Percentiles rank a stretch among this genome's conserved stretches.
Evolutionary conservation across 2,113 vertebrate genomes (phyloP).

Genomic region (Hyperopisus bebe): DNA sequence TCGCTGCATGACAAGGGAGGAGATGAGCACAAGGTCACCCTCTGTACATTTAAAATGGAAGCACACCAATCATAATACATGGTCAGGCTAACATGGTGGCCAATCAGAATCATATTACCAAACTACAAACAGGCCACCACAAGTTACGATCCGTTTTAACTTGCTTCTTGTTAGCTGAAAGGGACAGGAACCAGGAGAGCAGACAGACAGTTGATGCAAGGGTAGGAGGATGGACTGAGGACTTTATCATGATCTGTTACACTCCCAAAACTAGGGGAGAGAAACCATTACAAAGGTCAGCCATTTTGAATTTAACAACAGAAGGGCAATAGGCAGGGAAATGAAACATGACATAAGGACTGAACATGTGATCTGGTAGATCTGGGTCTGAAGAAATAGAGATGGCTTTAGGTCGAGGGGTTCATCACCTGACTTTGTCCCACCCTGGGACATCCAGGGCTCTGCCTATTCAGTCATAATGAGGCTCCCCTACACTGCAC

Average conservation of each 20-base stretch:
- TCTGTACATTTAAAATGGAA: neutral
- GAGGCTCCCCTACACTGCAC: constrained; percentile 22
- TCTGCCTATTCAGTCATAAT: neutral
- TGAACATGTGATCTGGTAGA: neutral
- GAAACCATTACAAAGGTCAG: neutral
- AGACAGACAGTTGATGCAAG: neutral
- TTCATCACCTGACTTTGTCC: neutral
- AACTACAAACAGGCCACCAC: neutral
- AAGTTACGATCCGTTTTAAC: neutral
- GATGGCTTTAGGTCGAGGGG: neutral
- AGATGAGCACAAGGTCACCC: neutral
- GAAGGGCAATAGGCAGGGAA: neutral
- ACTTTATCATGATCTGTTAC: neutral
- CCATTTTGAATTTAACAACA: neutral
- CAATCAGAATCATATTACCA: neutral
- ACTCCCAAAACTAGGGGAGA: neutral
- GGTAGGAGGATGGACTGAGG: neutral
- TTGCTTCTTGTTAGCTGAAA: neutral
- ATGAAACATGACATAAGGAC: neutral
- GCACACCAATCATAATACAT: neutral
- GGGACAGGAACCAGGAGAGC: neutral
- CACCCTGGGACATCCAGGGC: neutral
- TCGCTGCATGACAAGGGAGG: constrained; percentile 51
- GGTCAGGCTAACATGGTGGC: neutral
- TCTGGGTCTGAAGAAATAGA: neutral